phyloP scores from a whole-genome alignment of 2,888 invertebrate genomes.

The Mayetiola destructor region DNA sequence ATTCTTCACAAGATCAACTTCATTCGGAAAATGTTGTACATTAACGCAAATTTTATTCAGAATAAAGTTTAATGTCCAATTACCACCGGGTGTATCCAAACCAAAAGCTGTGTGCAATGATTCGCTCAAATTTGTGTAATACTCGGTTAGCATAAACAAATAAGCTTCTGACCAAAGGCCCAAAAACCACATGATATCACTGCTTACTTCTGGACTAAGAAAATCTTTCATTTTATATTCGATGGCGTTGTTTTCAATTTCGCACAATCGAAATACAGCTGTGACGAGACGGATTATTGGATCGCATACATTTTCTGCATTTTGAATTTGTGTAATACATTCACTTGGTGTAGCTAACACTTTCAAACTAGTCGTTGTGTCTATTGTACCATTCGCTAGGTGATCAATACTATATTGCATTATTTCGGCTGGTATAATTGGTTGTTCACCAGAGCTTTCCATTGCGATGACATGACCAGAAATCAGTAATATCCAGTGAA shows the following conservation, averaged over 20 bases:
- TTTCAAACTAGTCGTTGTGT: slow-evolving; percentile 22
- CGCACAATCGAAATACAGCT: slow-evolving; percentile 47
- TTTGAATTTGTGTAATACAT: slow-evolving; percentile 15
- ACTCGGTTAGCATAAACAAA: slow-evolving; percentile 26
- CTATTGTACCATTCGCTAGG: slow-evolving; percentile 29
- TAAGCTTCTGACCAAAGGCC: slow-evolving; percentile 49
- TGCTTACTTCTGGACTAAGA: slow-evolving; percentile 55
- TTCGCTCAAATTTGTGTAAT: slow-evolving; percentile 41
- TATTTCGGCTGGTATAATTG: slow-evolving; percentile 49
- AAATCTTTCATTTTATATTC: slow-evolving; percentile 44
- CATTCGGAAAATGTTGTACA: slow-evolving; percentile 45
- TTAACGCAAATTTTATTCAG: slow-evolving; percentile 49
- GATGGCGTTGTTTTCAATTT: slow-evolving; percentile 47
- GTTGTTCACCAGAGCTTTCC: slow-evolving; percentile 50
- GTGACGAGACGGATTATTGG: slow-evolving; percentile 41
- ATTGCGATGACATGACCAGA: slow-evolving; percentile 50
- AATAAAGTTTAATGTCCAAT: slow-evolving; percentile 47
- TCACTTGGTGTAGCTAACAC: slow-evolving; percentile 29
- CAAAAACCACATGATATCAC: slow-evolving; percentile 53
- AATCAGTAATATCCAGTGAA: slow-evolving; percentile 79
- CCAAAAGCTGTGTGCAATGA: slow-evolving; percentile 48
- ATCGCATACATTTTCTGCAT: slow-evolving; percentile 24
- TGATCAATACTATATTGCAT: slow-evolving; percentile 40
- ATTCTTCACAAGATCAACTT: slow-evolving; percentile 45
- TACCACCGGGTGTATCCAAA: slow-evolving; percentile 47